phyloP scores from a whole-genome alignment of 2,888 invertebrate genomes.

The Pristionchus japonicus region DNA sequence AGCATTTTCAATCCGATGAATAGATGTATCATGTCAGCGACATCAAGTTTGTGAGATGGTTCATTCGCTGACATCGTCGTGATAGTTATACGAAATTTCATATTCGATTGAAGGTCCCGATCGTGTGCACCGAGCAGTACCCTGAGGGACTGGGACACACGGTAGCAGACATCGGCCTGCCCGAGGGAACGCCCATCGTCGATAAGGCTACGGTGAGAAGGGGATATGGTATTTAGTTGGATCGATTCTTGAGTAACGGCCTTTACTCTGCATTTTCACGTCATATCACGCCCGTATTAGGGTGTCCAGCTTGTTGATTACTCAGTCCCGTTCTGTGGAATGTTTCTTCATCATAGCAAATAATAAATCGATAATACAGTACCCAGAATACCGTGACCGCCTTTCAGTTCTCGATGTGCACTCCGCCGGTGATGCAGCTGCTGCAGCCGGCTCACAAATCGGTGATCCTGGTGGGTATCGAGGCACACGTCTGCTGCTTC shows the following conservation, averaged over 20 bases:
- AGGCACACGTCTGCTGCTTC: slow-evolving; percentile 81
- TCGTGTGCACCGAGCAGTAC: slow-evolving; percentile 80
- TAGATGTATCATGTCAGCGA: too few relatives aligned
- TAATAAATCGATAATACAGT: not conserved
- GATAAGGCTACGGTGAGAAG: slow-evolving; percentile 68
- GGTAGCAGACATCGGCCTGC: slow-evolving; percentile 78
- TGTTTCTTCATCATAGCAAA: too few relatives aligned
- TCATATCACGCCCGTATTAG: too few relatives aligned
- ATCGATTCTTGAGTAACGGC: too few relatives aligned
- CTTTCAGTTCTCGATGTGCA: slow-evolving; percentile 79
- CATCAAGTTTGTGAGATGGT: too few relatives aligned
- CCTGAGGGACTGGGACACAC: slow-evolving; percentile 80
- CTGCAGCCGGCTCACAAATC: slow-evolving; percentile 74
- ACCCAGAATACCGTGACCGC: not conserved
- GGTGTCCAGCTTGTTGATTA: too few relatives aligned
- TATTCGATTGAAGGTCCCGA: too few relatives aligned
- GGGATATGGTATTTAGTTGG: not conserved
- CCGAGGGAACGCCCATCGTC: slow-evolving; percentile 59
- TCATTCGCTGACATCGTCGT: too few relatives aligned
- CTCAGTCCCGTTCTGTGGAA: too few relatives aligned
- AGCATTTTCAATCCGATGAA: too few relatives aligned
- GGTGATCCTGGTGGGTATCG: slow-evolving; percentile 78
- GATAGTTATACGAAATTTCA: too few relatives aligned
- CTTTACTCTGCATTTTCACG: too few relatives aligned
- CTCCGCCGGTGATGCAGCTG: slow-evolving; percentile 76